phyloP scores from a whole-genome alignment of 2,113 vertebrate species.

The Stegastes partitus region DNA sequence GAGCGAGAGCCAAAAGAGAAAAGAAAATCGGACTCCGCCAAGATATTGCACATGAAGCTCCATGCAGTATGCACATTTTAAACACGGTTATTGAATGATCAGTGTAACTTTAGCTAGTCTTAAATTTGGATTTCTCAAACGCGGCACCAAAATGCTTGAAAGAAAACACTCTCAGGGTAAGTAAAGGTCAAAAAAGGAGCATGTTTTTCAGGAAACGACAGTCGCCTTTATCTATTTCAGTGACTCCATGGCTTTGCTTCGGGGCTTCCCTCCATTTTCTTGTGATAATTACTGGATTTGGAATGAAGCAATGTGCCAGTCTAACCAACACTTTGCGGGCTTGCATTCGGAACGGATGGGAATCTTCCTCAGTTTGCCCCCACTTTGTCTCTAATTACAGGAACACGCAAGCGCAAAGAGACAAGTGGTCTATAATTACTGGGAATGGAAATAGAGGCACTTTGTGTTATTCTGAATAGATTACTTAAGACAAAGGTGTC shows the following conservation, averaged over 20 bases:
- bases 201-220: slow-evolving; percentile 35
- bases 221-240: slow-evolving; percentile 32
- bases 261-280: slow-evolving; percentile 37
- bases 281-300: slow-evolving; percentile 60
- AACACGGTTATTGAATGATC: no score
- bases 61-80: no score
- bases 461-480: slow-evolving; percentile 59
- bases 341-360: slow-evolving; percentile 51
- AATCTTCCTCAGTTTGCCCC: slow-evolving; percentile 63
- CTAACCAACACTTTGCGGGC: slow-evolving; percentile 41
- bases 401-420: slow-evolving; percentile 20
- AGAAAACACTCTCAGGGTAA: neutral
- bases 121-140: slow-evolving; percentile 1
- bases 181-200: slow-evolving; percentile 8
- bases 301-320: slow-evolving; percentile 30
- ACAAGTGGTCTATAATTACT: slow-evolving; percentile 68
- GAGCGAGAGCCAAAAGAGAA: no score
- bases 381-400: slow-evolving; percentile 71
- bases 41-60: no score
- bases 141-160: neutral
- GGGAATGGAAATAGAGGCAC: slow-evolving; percentile 51
- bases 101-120: no score
- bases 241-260: slow-evolving; percentile 8
- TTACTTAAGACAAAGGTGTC: slow-evolving; percentile 66
- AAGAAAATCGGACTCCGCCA: no score